phyloP scores from a whole-genome alignment of 2,797 vertebrate genomes.

The Petrocephalus schoutedeni region DNA sequence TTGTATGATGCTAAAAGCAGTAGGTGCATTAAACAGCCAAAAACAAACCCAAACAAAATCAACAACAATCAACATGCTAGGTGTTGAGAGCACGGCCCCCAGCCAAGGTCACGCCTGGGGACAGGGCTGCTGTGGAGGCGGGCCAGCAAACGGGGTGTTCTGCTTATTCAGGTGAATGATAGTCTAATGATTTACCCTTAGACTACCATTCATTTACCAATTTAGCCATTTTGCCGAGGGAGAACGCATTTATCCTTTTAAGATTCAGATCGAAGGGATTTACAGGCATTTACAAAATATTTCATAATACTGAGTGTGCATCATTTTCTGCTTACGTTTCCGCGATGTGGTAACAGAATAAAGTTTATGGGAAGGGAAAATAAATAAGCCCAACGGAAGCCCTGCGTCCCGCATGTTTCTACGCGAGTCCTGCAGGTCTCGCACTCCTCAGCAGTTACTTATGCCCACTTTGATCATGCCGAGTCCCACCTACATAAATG shows the following conservation, averaged over 20 bases:
- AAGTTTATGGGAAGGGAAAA: not conserved
- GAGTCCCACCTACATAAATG: not conserved
- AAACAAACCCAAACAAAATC: not conserved
- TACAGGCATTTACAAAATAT: not conserved
- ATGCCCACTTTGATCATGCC: not conserved
- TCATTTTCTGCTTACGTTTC: not conserved
- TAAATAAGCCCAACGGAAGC: not conserved
- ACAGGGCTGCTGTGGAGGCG: not conserved
- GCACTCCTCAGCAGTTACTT: not conserved
- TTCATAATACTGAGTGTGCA: not conserved
- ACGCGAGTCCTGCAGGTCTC: not conserved
- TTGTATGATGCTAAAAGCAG: not conserved
- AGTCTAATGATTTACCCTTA: not conserved
- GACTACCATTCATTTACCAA: not conserved
- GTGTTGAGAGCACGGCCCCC: not conserved
- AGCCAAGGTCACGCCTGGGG: not conserved
- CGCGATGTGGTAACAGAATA: not conserved
- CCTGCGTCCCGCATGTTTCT: not conserved
- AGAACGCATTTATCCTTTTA: not conserved
- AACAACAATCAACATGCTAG: not conserved
- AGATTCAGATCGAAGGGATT: not conserved
- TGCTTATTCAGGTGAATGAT: not conserved
- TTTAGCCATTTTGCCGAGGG: not conserved
- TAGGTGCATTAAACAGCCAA: not conserved
- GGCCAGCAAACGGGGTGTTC: not conserved